Percentiles rank a stretch among this genome's conserved stretches.
Evolutionary conservation across 53 echinoderm and acorn worm species (phyloP).

Genomic region (Patiria pectinifera): DNA sequence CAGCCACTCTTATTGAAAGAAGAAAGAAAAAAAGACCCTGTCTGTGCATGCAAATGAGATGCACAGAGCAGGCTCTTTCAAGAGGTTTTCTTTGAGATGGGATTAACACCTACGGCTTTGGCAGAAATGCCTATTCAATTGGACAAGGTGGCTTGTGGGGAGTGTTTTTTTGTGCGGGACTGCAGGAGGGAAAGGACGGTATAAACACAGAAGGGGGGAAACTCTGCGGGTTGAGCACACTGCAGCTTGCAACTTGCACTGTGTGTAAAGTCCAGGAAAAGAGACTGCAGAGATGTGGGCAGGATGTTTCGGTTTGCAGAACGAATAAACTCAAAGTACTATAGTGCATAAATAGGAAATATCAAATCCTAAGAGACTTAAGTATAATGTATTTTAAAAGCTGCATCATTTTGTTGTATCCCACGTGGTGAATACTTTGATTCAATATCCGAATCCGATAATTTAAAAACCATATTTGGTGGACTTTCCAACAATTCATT

Average conservation of each 20-base stretch:
- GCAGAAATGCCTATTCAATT: constrained; percentile 62
- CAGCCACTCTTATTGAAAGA: background rate
- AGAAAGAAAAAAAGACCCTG: background rate
- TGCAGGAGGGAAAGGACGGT: background rate
- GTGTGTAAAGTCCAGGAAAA: background rate
- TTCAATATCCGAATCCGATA: too few species aligned
- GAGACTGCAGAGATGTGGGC: background rate
- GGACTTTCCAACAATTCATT: too few species aligned
- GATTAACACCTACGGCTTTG: constrained; percentile 56
- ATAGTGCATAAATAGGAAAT: too few species aligned
- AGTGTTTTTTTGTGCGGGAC: constrained; percentile 21
- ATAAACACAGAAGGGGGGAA: background rate
- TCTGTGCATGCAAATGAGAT: constrained; percentile 64
- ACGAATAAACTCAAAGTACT: too few species aligned
- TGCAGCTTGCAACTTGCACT: background rate
- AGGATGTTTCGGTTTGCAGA: background rate
- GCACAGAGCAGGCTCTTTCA: constrained; percentile 51
- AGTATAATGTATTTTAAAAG: too few species aligned
- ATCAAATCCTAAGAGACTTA: too few species aligned
- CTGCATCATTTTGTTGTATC: too few species aligned
- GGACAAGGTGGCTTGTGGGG: constrained; percentile 38
- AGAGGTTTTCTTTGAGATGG: constrained; percentile 40
- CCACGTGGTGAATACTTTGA: too few species aligned
- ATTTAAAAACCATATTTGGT: too few species aligned
- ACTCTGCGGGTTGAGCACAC: background rate